Conservation (phyloP, 2,113 vertebrate genomes). For the Mirza zaza region DNA sequence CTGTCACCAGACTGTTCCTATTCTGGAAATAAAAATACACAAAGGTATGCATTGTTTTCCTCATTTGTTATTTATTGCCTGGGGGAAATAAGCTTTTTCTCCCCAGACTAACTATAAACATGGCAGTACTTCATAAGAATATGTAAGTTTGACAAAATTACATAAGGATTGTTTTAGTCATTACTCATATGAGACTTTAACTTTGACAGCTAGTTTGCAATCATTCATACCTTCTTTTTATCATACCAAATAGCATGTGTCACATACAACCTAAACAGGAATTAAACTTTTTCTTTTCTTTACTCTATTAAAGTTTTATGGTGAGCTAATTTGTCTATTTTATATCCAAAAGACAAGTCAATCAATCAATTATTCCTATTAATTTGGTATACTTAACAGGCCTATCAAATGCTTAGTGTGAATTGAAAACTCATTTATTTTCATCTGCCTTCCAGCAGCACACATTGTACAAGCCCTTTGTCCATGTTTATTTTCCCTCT, state of each 20-base stretch:
- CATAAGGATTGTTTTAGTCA: not conserved
- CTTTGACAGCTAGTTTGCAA: not conserved
- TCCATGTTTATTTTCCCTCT: not conserved
- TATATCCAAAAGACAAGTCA: not conserved
- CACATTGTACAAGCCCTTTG: not conserved
- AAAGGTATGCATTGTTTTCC: not conserved
- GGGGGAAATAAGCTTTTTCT: not conserved
- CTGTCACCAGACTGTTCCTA: not conserved
- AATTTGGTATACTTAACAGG: not conserved
- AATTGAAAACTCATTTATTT: not conserved
- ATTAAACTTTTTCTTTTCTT: not conserved
- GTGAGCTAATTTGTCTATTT: not conserved
- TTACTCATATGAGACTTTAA: not conserved
- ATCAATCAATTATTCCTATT: not conserved
- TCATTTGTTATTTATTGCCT: not conserved
- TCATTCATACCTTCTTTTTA: not conserved
- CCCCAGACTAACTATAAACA: not conserved
- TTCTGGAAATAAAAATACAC: not conserved
- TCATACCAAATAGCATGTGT: not conserved
- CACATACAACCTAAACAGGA: not conserved
- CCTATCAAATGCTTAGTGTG: not conserved
- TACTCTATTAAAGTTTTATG: not conserved
- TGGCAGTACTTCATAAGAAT: not conserved
- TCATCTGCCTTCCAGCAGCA: not conserved
- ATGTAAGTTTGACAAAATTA: conserved; percentile 4